Percentiles rank a stretch among this genome's conserved stretches.
phyloP scores from a whole-genome alignment of 2,113 vertebrate species.

The Pseudorhombus dupliciocellatus region DNA sequence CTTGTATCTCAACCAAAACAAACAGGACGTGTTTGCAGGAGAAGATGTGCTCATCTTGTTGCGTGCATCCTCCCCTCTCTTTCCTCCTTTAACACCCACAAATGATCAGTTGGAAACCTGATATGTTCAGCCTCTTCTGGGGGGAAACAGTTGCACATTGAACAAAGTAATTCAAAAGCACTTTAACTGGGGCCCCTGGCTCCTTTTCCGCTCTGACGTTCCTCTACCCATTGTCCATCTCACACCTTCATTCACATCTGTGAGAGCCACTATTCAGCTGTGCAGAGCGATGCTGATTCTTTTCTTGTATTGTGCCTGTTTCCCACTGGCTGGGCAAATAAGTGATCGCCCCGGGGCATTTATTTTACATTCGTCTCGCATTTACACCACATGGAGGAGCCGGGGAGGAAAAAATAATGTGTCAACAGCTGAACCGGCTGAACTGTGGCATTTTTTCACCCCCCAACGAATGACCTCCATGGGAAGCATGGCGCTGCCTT shows the following conservation, averaged over 20 bases:
- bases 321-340: constrained; percentile 33
- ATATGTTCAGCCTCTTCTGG: constrained; percentile 36
- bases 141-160: constrained; percentile 26
- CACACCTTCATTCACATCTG: constrained; percentile 39
- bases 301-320: constrained; percentile 9
- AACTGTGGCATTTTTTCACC: constrained; percentile 24
- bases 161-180: constrained; percentile 10
- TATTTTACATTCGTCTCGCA: constrained; percentile 25
- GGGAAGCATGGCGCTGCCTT: constrained; percentile 8
- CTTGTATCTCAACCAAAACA: not conserved
- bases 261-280: constrained; percentile 13
- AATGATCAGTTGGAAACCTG: constrained; percentile 37
- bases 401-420: not conserved
- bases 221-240: constrained; percentile 27
- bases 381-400: not conserved
- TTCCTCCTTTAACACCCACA: constrained; percentile 22
- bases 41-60: not conserved
- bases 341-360: constrained; percentile 28
- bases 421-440: constrained; percentile 22
- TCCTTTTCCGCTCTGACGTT: not conserved
- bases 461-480: constrained; percentile 9
- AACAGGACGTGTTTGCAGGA: not conserved
- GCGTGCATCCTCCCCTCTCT: constrained; percentile 5
- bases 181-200: not conserved
- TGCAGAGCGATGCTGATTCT: not conserved